phyloP scores from a whole-genome alignment of 2,888 invertebrate species.

The Agrilus cyanescens region DNA sequence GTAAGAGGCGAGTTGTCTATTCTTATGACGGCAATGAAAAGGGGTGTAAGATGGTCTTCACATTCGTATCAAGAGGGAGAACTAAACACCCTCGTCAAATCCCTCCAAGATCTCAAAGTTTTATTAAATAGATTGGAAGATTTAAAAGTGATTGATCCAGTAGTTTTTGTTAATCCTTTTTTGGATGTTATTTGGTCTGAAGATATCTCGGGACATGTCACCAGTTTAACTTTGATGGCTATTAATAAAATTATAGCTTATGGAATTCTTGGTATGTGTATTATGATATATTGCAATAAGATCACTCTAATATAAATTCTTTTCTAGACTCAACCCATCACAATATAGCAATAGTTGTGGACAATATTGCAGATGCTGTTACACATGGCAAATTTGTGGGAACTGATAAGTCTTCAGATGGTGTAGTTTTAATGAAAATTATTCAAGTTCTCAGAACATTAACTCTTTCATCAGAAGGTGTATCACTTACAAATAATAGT shows the following conservation, averaged over 20 bases:
- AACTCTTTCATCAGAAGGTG: constrained; percentile 82
- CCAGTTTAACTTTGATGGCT: constrained; percentile 86
- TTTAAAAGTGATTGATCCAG: constrained; percentile 64
- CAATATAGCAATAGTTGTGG: constrained; percentile 73
- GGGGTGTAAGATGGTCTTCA: constrained; percentile 72
- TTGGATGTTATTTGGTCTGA: constrained; percentile 93
- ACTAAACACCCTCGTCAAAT: constrained; percentile 74
- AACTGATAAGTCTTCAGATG: constrained; percentile 90
- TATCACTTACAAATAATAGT: constrained; percentile 85
- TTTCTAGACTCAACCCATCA: constrained; percentile 64
- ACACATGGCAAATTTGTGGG: constrained; percentile 96
- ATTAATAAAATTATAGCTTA: constrained; percentile 94
- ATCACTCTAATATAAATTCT: not conserved
- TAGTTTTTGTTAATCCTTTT: constrained; percentile 75
- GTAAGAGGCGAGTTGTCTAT: constrained; percentile 91
- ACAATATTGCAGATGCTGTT: constrained; percentile 93
- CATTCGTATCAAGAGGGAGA: constrained; percentile 78
- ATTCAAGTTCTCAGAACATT: constrained; percentile 87
- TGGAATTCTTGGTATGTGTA: constrained; percentile 72
- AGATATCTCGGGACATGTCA: constrained; percentile 93
- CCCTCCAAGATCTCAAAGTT: constrained; percentile 78
- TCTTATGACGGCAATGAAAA: constrained; percentile 85
- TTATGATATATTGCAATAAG: not conserved
- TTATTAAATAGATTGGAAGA: constrained; percentile 75
- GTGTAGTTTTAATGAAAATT: constrained; percentile 92